A percentile compares a stretch with the other conserved stretches of the same genome.
Evolutionary conservation across 2,113 vertebrate species (phyloP).

Genomic region (Ariopsis seemanni): DNA sequence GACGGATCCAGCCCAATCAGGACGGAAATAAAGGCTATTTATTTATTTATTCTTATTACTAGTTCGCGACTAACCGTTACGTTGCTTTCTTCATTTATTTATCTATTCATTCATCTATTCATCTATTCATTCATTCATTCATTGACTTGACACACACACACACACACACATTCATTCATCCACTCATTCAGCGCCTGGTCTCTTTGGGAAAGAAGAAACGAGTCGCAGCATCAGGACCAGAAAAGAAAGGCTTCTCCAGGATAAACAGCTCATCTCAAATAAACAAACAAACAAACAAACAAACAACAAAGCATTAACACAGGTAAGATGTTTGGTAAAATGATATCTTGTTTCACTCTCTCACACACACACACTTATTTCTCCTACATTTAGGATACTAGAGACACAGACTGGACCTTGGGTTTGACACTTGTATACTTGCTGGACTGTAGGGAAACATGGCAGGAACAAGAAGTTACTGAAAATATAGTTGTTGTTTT

Average conservation of each 20-base stretch:
- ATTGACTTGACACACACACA: too few species aligned
- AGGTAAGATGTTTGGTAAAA: constrained; percentile 43
- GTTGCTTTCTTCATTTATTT: not conserved
- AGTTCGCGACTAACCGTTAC: constrained; percentile 28
- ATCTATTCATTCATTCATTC: not conserved
- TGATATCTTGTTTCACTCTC: not conserved
- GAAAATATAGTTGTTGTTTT: not conserved
- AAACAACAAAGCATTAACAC: not conserved
- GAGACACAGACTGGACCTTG: not conserved
- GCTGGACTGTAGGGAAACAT: not conserved
- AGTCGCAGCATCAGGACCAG: not conserved
- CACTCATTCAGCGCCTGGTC: constrained; percentile 20
- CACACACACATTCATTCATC: not conserved
- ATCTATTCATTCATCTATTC: not conserved
- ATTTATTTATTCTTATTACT: not conserved
- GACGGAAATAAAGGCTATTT: not conserved
- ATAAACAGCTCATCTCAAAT: constrained; percentile 19
- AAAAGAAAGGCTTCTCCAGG: constrained; percentile 24
- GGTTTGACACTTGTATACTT: not conserved
- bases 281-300: too few species aligned
- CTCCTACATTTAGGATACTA: not conserved
- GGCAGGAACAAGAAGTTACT: not conserved
- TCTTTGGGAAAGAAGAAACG: constrained; percentile 21
- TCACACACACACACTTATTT: not conserved
- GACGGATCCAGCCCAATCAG: not conserved